Conservation (phyloP, 2,888 invertebrate genomes). For the Mamestra brassicae region DNA sequence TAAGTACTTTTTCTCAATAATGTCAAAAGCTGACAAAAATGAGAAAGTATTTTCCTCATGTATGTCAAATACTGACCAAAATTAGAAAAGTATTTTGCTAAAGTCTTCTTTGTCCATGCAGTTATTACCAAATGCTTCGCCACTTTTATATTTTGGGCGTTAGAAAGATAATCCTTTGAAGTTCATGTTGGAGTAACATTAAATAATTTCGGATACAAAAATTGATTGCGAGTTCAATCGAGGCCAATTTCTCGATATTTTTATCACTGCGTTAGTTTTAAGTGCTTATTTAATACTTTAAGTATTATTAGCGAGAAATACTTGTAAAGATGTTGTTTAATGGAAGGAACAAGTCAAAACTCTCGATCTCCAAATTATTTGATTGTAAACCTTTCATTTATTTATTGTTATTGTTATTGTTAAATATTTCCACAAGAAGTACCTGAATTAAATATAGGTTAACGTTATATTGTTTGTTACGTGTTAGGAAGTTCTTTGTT, state of each 20-base stretch:
- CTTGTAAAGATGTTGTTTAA: constrained; percentile 19
- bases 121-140: not conserved
- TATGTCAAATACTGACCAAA: not conserved
- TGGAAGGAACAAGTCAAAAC: constrained; percentile 50
- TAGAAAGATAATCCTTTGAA: constrained; percentile 27
- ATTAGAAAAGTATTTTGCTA: not conserved
- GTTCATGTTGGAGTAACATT: constrained; percentile 17
- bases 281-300: constrained; percentile 37
- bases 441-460: constrained; percentile 63
- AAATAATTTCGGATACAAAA: constrained; percentile 21
- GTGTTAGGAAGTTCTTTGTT: constrained; percentile 29
- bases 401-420: constrained; percentile 67
- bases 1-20: not conserved
- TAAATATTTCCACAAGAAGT: constrained; percentile 58
- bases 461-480: constrained; percentile 35
- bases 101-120: not conserved
- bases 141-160: constrained; percentile 17
- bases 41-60: not conserved
- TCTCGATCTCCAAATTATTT: constrained; percentile 62
- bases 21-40: not conserved
- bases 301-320: constrained; percentile 15
- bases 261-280: constrained; percentile 25
- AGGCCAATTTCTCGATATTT: constrained; percentile 39
- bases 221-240: constrained; percentile 25
- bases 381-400: constrained; percentile 54